Percentiles rank a stretch among this genome's conserved stretches.
Conservation (phyloP, 2,113 vertebrate genomes). For the Chionis minor region DNA sequence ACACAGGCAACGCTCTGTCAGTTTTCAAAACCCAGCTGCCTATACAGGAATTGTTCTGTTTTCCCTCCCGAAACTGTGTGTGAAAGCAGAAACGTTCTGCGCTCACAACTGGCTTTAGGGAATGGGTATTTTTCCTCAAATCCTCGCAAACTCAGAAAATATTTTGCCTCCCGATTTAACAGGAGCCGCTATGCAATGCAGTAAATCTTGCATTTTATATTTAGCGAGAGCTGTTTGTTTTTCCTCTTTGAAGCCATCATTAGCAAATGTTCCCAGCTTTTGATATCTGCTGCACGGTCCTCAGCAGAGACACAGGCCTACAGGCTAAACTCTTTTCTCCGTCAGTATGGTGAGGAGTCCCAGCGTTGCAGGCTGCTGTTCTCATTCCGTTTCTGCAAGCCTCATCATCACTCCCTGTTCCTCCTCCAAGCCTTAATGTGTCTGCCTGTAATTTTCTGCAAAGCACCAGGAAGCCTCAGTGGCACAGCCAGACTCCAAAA, state of each 20-base stretch:
- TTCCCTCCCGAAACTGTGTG: neutral
- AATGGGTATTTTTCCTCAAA: neutral
- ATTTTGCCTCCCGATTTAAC: neutral
- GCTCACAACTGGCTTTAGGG: neutral
- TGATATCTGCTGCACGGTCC: neutral
- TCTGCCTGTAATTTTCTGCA: neutral
- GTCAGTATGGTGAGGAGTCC: neutral
- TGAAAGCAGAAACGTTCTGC: slow-evolving; percentile 1
- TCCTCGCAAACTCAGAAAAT: neutral
- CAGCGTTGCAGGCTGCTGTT: neutral
- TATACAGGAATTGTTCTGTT: slow-evolving; percentile 17
- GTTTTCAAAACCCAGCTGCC: slow-evolving; percentile 50
- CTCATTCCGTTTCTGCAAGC: neutral
- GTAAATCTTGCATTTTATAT: neutral
- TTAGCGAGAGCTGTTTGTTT: neutral
- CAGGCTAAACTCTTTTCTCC: neutral
- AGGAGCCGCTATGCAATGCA: neutral
- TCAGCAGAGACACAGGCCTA: neutral
- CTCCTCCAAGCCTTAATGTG: neutral
- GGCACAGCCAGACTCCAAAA: neutral
- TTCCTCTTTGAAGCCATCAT: neutral
- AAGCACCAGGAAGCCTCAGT: neutral
- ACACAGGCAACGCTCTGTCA: neutral
- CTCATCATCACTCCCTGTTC: neutral
- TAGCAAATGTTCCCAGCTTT: neutral